Percentiles rank a stretch among this genome's conserved stretches.
Evolutionary conservation across 2,888 invertebrate genomes (phyloP).

Genomic region (Chloroclystis v-ata): DNA sequence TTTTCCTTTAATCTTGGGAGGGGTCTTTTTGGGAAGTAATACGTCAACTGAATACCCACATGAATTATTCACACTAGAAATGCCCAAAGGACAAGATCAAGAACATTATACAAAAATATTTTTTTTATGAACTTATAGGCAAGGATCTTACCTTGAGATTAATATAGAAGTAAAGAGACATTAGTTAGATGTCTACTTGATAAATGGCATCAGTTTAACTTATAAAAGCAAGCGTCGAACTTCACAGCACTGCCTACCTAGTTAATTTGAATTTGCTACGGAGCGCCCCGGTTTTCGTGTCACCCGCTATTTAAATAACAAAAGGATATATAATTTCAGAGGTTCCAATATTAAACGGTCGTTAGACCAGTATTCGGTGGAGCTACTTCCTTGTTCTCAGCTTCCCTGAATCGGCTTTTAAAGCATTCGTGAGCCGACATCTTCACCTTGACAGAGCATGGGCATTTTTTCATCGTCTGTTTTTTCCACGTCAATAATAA

Average conservation of each 20-base stretch:
- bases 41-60: conserved; percentile 51
- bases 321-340: conserved; percentile 17
- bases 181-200: conserved; percentile 3
- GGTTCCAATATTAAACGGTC: conserved; percentile 32
- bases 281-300: conserved; percentile 15
- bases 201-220: conserved; percentile 13
- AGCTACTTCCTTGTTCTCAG: conserved; percentile 61
- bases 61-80: conserved; percentile 60
- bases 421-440: conserved; percentile 60
- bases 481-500: conserved; percentile 63
- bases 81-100: conserved; percentile 45
- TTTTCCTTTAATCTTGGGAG: conserved; percentile 52
- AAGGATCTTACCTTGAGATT: no score
- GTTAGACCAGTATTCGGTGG: conserved; percentile 47
- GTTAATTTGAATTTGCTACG: conserved; percentile 19
- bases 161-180: no score
- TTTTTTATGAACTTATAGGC: neutral
- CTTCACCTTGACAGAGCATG: conserved; percentile 69
- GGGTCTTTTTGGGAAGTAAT: conserved; percentile 48
- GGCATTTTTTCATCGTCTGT: conserved; percentile 59
- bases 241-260: conserved; percentile 8
- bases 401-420: conserved; percentile 66
- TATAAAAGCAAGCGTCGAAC: conserved; percentile 13
- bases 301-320: conserved; percentile 13
- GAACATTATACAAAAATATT: conserved; percentile 24